Evolutionary conservation across 2,888 invertebrate species (phyloP), one percentile per base, ranked within the genome.

Genomic region (Cecidostiba fungosa): DNA sequence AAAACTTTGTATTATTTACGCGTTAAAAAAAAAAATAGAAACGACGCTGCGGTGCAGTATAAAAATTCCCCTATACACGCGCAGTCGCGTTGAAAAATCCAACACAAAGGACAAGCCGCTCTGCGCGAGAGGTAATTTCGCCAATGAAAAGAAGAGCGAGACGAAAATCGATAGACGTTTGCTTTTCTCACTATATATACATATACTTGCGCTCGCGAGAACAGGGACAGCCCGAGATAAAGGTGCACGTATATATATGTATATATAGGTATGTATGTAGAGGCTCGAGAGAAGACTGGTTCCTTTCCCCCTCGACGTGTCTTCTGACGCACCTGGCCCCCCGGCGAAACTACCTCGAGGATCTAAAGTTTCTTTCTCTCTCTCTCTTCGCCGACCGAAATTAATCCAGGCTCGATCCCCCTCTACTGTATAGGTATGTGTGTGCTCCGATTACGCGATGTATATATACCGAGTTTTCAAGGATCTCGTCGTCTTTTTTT

Each of bases 291-390:
- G 54, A 62, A 86, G 87, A 88, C 88, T 88, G 88, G 88, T 89
- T 26, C 26, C 72, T 47, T 87, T 90, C 89, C 89, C 89, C 91
- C 90, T 90, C 90, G 90, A 89, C 89, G 89, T 90, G 90, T 90
- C 90, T 89, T 86, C 89, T 89, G 89, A 89, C 89, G 90, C 92
- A 92, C 92, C 92, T 92, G 92, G 92, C 90, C 89, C 89, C 69
- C 90, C 88, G 89, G 88, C 89, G 87, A 82, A 83, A 87, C 23
- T 59, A 59, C 85, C 87, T 88, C 86, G 87, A n/a, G 88, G 86
- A 90, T 90, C 90, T 90, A 89, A 86, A 89, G 88, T 89, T 90
- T 90, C 90, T 89, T 83, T 88, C 54, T 59, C n/a, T n/a, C 84
- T 87, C 39, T 39, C 39, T 39, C 39, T 39, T 12, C 12, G 43